Base-by-base conservation (phyloP, 1,140 invertebrate species). In the Tyrophagus putrescentiae region DNA sequence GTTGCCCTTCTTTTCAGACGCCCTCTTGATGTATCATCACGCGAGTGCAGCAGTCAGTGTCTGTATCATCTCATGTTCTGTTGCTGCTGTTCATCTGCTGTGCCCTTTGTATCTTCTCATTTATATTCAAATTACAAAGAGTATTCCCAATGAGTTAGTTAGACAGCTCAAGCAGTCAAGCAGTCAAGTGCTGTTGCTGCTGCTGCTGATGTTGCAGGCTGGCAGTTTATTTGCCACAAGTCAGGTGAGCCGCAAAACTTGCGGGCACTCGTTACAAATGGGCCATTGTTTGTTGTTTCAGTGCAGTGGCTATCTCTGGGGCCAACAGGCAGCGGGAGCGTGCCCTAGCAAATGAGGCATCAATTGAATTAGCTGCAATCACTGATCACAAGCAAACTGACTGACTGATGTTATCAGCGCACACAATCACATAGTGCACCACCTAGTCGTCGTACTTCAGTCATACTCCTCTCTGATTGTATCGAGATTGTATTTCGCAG, bases 291-390 rank as follows among this genome's bases (percentile, higher is more conserved):
- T 21, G n/a, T n/a, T n/a, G n/a, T n/a, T n/a, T n/a, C n/a, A n/a
- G n/a, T n/a, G n/a, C n/a, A n/a, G n/a, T n/a, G n/a, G n/a, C n/a
- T n/a, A n/a, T n/a, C n/a, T n/a, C n/a, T n/a, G 36, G 6, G 45
- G 18, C 18, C 45, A 48, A 7, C 45, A 25, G 36, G 36, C 21
- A 13, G 21, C n/a, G 36, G 21, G 36, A 39, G 7, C 45, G 45
- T 48, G 7, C 31, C 21, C 36, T 39, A 13, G 13, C 36, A 39
- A 13, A 13, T 39, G 21, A 39, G 13, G 13, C 36, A 39, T 39
- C 45, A 48, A 48, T 48, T 48, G 45, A 48, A 48, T 48, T 48
- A 48, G 45, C n/a, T n/a, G n/a, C n/a, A n/a, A n/a, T n/a, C n/a
- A n/a, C n/a, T n/a, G n/a, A n/a, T n/a, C n/a, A n/a, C n/a, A n/a